Conservation (phyloP, 1,140 invertebrate species). For the Samia ricini region DNA sequence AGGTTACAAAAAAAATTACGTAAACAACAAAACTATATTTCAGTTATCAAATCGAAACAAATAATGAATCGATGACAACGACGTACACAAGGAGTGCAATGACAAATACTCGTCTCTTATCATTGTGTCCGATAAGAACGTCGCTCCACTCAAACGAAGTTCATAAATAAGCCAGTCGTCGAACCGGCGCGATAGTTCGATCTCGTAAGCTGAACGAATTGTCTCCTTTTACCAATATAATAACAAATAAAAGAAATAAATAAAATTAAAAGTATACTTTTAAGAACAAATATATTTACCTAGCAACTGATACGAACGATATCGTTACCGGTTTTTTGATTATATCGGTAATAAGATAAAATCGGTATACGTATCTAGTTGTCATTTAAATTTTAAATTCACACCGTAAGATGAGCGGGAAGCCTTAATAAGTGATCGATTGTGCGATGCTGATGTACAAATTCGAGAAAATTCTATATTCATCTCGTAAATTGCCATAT, state of each 20-base stretch:
- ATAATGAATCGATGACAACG: conserved; percentile 31
- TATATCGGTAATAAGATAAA: background rate
- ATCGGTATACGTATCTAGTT: background rate
- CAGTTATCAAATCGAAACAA: conserved; percentile 16
- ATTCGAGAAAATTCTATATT: conserved; percentile 45
- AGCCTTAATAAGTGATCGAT: conserved; percentile 14
- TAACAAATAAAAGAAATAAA: background rate
- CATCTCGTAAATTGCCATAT: conserved; percentile 36
- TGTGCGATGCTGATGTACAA: conserved; percentile 39
- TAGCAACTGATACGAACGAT: background rate
- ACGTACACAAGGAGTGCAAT: conserved; percentile 41
- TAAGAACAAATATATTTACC: background rate
- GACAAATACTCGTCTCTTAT: conserved; percentile 55
- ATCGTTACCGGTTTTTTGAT: background rate
- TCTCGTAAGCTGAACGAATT: conserved; percentile 21
- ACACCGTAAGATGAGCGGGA: conserved; percentile 18
- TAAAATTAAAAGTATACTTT: background rate
- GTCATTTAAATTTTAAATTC: background rate
- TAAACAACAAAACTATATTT: conserved; percentile 13
- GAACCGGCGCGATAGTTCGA: conserved; percentile 33
- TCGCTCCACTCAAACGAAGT: conserved; percentile 37
- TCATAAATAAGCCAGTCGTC: conserved; percentile 51
- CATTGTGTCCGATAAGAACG: conserved; percentile 51
- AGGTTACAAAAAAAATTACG: conserved; percentile 19
- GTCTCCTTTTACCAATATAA: background rate